phyloP scores from a whole-genome alignment of 1,140 invertebrate genomes.

The Dendrolimus kikuchii region DNA sequence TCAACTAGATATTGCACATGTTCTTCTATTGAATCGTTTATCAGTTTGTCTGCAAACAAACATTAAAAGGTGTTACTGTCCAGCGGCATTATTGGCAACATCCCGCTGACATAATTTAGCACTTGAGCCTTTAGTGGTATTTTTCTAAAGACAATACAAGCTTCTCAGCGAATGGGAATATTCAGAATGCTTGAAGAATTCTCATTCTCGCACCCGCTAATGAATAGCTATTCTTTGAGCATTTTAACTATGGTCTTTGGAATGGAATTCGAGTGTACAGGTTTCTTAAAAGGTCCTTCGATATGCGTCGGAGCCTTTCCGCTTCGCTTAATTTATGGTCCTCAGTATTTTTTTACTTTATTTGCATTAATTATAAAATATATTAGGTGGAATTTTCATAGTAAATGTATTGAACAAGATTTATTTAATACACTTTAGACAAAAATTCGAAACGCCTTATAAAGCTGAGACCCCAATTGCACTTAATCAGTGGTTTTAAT shows the following conservation, averaged over 20 bases:
- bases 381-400: conserved; percentile 21
- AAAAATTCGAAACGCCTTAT: too few relatives aligned
- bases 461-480: too few relatives aligned
- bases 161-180: conserved; percentile 52
- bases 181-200: conserved; percentile 65
- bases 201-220: conserved; percentile 70
- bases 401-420: too few relatives aligned
- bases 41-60: too few relatives aligned
- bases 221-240: conserved; percentile 70
- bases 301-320: conserved; percentile 63
- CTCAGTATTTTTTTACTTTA: conserved; percentile 51
- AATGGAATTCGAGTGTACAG: conserved; percentile 67
- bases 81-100: conserved; percentile 34
- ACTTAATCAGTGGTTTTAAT: too few relatives aligned
- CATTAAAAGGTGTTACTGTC: conserved; percentile 19
- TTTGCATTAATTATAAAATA: conserved; percentile 61
- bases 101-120: conserved; percentile 53
- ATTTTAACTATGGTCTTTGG: conserved; percentile 69
- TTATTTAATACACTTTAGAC: too few relatives aligned
- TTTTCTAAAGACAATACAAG: conserved; percentile 69
- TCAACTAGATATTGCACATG: too few relatives aligned
- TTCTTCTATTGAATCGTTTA: too few relatives aligned
- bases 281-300: conserved; percentile 67
- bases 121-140: conserved; percentile 42
- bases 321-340: conserved; percentile 64